Conservation (phyloP, 2,797 vertebrate genomes). For the Gouania willdenowi region DNA sequence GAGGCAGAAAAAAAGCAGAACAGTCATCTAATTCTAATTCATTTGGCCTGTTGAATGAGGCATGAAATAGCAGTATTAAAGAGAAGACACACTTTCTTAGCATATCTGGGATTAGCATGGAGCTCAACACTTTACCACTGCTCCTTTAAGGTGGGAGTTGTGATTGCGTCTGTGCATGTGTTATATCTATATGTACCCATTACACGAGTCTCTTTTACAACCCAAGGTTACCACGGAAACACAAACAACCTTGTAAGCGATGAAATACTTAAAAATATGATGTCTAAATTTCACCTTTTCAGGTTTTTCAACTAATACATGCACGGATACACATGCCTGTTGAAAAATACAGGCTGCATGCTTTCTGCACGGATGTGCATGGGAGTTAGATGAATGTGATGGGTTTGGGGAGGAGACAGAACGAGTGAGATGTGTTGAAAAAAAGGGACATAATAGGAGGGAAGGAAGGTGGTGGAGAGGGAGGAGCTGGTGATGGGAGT, state of each 20-base stretch:
- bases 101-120: slow-evolving; percentile 22
- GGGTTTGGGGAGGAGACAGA: slow-evolving; percentile 30
- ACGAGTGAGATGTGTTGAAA: slow-evolving; percentile 51
- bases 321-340: not conserved
- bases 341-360: not conserved
- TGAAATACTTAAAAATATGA: slow-evolving; percentile 48
- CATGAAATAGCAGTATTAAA: too few species aligned
- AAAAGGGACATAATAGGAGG: slow-evolving; percentile 52
- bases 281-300: slow-evolving; percentile 6
- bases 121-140: slow-evolving; percentile 20
- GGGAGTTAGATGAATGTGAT: slow-evolving; percentile 21
- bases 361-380: not conserved
- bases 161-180: slow-evolving; percentile 11
- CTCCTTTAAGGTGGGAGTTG: slow-evolving; percentile 39
- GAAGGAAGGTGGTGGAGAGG: slow-evolving; percentile 29
- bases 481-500: slow-evolving; percentile 56
- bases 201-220: slow-evolving; percentile 47
- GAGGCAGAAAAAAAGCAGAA: too few species aligned
- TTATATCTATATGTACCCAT: slow-evolving; percentile 22
- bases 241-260: slow-evolving; percentile 37
- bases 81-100: slow-evolving; percentile 15
- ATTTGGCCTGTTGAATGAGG: too few species aligned
- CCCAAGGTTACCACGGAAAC: slow-evolving; percentile 50
- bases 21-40: too few species aligned
- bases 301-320: slow-evolving; percentile 6